phyloP scores from a whole-genome alignment of 2,888 invertebrate genomes.

The Thymelicus lineola region DNA sequence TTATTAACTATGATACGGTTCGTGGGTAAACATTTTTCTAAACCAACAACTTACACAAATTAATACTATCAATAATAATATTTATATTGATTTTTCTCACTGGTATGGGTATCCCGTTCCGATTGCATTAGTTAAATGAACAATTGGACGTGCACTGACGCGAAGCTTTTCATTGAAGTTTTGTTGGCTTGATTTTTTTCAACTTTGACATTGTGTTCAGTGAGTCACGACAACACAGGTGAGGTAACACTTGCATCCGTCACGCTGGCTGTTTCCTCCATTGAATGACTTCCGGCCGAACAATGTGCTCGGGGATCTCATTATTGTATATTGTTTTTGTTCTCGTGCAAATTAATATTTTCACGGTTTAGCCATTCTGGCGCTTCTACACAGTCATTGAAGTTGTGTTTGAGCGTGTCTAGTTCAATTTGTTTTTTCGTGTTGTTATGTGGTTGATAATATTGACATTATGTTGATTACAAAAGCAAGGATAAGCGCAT shows the following conservation, averaged over 20 bases:
- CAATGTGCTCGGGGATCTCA: slow-evolving; percentile 47
- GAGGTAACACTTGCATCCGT: slow-evolving; percentile 63
- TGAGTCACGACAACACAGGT: slow-evolving; percentile 48
- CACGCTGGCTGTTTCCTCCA: slow-evolving; percentile 65
- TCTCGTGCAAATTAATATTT: slow-evolving; percentile 33
- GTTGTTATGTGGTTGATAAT: neutral
- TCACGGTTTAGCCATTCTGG: slow-evolving; percentile 18
- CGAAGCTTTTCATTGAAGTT: slow-evolving; percentile 1
- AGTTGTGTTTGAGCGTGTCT: neutral
- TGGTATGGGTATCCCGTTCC: neutral
- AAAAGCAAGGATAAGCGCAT: no score
- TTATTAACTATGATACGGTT: no score
- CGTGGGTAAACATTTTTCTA: no score
- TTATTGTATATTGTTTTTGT: slow-evolving; percentile 41
- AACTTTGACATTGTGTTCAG: slow-evolving; percentile 42
- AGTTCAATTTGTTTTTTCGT: neutral
- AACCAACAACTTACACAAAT: no score
- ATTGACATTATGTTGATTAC: no score
- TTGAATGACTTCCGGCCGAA: slow-evolving; percentile 67
- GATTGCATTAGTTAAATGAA: neutral
- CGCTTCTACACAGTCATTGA: neutral
- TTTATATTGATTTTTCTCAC: no score
- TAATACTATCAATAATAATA: no score
- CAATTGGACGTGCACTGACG: neutral
- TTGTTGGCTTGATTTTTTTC: slow-evolving; percentile 8